A percentile compares a stretch with the other conserved stretches of the same genome.
Conservation (phyloP, 2,113 vertebrate genomes). For the Channa maculata region DNA sequence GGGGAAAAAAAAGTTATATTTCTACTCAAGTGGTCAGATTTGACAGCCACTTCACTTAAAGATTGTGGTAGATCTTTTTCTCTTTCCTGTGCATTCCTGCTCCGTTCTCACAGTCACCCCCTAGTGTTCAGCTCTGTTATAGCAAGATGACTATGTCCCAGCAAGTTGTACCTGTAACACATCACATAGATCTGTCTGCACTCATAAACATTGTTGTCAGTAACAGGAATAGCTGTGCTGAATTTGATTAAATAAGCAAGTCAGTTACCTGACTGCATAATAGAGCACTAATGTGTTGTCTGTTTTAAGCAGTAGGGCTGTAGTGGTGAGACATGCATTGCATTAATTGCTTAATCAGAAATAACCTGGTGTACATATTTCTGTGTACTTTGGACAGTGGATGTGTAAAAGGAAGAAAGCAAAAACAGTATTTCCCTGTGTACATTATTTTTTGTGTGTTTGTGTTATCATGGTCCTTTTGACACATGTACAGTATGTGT, state of each 20-base stretch:
- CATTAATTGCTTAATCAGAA: conserved; percentile 37
- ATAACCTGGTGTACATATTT: conserved; percentile 18
- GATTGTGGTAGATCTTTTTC: neutral
- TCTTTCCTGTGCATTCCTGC: neutral
- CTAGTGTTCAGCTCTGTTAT: conserved; percentile 57
- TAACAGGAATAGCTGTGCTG: conserved; percentile 12
- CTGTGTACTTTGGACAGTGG: neutral
- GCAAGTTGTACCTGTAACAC: neutral
- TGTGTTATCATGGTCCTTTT: conserved; percentile 18
- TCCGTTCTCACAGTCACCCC: conserved; percentile 59
- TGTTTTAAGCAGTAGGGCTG: conserved; percentile 9
- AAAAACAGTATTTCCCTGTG: neutral
- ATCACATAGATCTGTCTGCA: conserved; percentile 9
- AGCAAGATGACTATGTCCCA: neutral
- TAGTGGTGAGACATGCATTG: neutral
- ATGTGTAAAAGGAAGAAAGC: neutral
- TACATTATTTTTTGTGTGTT: neutral
- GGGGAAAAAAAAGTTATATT: neutral
- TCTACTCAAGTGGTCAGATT: neutral
- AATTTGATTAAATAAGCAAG: conserved; percentile 42
- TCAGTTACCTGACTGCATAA: conserved; percentile 43
- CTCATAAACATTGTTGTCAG: conserved; percentile 13
- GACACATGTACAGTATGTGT: conserved; percentile 15
- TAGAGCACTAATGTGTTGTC: conserved; percentile 19
- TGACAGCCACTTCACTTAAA: neutral